A percentile compares a stretch with the other conserved stretches of the same genome.
phyloP scores from a whole-genome alignment of 2,888 invertebrate genomes.

The Camptogramma bilineatum region DNA sequence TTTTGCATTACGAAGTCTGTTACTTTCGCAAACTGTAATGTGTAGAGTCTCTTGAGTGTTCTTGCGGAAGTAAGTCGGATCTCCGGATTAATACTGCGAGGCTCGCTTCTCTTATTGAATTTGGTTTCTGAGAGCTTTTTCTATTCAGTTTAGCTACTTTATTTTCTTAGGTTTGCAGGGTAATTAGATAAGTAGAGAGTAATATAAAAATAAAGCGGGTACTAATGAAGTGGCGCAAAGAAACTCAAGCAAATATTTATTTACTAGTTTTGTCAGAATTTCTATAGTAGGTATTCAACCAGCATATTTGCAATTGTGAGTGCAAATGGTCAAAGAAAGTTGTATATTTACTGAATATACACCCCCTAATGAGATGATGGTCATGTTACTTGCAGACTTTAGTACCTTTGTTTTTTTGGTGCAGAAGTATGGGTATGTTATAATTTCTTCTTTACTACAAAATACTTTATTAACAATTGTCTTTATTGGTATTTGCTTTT shows the following conservation, averaged over 20 bases:
- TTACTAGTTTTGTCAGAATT: not conserved
- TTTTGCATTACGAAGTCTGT: conserved; percentile 56
- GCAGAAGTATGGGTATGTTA: not conserved
- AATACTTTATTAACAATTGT: not conserved
- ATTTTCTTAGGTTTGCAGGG: conserved; percentile 3
- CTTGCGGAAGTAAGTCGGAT: conserved; percentile 37
- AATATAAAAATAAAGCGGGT: not conserved
- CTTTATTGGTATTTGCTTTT: not conserved
- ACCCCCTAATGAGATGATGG: not conserved
- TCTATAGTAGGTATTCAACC: not conserved
- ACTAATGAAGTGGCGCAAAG: no score
- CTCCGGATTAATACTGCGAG: conserved; percentile 36
- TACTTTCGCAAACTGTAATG: conserved; percentile 43
- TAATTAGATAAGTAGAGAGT: not conserved
- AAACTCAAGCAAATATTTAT: no score
- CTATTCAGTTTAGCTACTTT: conserved; percentile 16
- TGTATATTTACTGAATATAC: not conserved
- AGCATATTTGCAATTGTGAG: not conserved
- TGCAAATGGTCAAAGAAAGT: not conserved
- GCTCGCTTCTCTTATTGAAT: conserved; percentile 37
- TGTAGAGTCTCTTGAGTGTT: conserved; percentile 44
- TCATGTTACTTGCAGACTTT: not conserved
- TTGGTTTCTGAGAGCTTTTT: conserved; percentile 34
- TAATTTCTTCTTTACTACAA: not conserved
- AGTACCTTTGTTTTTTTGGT: not conserved